phyloP scores from a whole-genome alignment of 2,797 vertebrate species.

The Platyrinchus mystaceus region DNA sequence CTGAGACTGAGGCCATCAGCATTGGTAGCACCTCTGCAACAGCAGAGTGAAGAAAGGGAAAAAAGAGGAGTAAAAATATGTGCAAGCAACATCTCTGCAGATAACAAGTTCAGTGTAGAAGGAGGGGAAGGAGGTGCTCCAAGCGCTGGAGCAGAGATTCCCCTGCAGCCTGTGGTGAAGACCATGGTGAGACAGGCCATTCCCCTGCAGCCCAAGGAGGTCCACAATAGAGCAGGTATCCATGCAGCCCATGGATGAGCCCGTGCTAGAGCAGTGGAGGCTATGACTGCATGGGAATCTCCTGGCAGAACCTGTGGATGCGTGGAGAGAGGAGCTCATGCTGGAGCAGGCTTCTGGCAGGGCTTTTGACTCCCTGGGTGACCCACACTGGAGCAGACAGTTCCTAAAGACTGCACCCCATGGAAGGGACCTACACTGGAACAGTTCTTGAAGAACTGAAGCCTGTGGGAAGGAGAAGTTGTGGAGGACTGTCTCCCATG shows the following conservation, averaged over 20 bases:
- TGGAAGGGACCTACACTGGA: not conserved
- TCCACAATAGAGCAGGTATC: not conserved
- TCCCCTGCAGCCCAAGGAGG: not conserved
- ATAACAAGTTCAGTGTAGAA: not conserved
- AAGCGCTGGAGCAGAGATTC: rapidly evolving
- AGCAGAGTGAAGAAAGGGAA: no score
- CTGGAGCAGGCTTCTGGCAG: not conserved
- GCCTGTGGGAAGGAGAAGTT: not conserved
- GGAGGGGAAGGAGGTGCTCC: no score
- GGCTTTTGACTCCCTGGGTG: no score
- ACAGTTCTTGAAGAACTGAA: not conserved
- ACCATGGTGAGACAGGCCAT: no score
- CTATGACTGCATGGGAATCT: no score
- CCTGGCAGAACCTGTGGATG: not conserved
- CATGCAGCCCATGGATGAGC: not conserved
- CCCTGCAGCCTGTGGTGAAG: not conserved
- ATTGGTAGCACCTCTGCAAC: not conserved
- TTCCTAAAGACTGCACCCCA: not conserved
- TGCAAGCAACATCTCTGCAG: not conserved
- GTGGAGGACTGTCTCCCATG: not conserved
- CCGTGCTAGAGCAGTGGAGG: no score
- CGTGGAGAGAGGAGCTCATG: no score
- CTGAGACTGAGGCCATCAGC: not conserved
- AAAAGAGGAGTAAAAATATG: not conserved
- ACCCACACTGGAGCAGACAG: not conserved